Evolutionary conservation across 2,113 vertebrate genomes (phyloP).

Genomic region (Thinocorus orbignyianus): DNA sequence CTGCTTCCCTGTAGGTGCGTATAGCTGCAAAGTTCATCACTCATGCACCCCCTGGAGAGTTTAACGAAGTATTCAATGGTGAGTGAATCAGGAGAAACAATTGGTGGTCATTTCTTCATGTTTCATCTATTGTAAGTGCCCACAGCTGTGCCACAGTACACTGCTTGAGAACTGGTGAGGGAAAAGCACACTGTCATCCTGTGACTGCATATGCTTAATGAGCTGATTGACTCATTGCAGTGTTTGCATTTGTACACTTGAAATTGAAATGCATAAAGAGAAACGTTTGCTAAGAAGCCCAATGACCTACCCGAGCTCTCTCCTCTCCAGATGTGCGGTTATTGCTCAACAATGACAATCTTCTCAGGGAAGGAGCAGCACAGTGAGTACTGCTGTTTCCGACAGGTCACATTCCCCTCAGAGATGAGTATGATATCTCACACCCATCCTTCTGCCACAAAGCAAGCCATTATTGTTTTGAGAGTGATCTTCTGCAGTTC

Average conservation of each 20-base stretch:
- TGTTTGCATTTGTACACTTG: not conserved
- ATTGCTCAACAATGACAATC: conserved; percentile 92
- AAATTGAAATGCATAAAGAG: not conserved
- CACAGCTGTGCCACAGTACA: not conserved
- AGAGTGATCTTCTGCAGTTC: not conserved
- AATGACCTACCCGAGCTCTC: not conserved
- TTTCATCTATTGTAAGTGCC: not conserved
- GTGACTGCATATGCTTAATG: not conserved
- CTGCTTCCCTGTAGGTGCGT: conserved; percentile 78
- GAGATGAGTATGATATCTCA: not conserved
- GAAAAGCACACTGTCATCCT: not conserved
- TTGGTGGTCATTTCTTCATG: not conserved
- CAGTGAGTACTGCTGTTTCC: conserved; percentile 79
- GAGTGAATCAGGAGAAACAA: conserved; percentile 44
- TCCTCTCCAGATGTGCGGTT: conserved; percentile 86
- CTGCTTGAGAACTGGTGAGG: not conserved
- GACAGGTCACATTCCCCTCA: not conserved
- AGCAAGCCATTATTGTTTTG: not conserved
- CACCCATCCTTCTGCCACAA: not conserved
- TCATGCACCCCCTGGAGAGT: conserved; percentile 94
- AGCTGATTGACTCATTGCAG: not conserved
- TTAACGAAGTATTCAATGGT: conserved; percentile 98
- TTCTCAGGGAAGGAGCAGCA: conserved; percentile 93
- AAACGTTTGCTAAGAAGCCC: not conserved
- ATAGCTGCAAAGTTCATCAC: conserved; percentile 93